Percentiles rank a stretch among this genome's conserved stretches.
Evolutionary conservation across 2,797 vertebrate species (phyloP).

Genomic region (Anabas testudineus): DNA sequence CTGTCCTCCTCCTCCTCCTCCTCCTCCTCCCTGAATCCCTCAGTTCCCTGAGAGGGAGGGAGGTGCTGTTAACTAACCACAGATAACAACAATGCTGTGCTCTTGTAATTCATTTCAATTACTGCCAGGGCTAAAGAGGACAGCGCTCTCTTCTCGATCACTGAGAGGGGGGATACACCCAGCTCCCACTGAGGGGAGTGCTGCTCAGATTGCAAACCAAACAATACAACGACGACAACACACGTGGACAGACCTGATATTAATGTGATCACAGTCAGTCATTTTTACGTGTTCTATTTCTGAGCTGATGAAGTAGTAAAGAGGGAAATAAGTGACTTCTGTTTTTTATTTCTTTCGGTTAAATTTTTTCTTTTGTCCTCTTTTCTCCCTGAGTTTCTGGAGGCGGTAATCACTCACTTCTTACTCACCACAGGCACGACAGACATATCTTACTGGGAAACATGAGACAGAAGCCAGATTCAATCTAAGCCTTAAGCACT

Average conservation of each 20-base stretch:
- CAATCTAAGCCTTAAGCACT: not conserved
- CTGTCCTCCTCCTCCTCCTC: constrained; percentile 46
- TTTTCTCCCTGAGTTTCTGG: not conserved
- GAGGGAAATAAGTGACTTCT: constrained; percentile 19
- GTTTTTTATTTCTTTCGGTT: not conserved
- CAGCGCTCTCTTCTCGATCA: constrained; percentile 80
- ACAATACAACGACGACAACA: constrained; percentile 43
- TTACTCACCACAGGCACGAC: not conserved
- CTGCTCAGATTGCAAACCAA: constrained; percentile 67
- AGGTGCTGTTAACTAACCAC: constrained; percentile 85
- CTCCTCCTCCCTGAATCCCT: constrained; percentile 50
- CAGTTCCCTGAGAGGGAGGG: constrained; percentile 73
- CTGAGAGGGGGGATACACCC: constrained; percentile 77
- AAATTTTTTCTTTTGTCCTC: not conserved
- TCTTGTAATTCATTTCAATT: constrained; percentile 93
- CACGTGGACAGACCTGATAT: constrained; percentile 21
- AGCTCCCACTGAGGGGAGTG: constrained; percentile 64
- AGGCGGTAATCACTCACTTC: too few species aligned
- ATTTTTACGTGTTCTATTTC: not conserved
- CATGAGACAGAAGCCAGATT: not conserved
- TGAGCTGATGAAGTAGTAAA: not conserved
- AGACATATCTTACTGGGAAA: not conserved
- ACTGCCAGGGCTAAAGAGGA: constrained; percentile 88
- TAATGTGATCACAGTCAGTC: not conserved
- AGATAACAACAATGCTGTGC: constrained; percentile 84